A percentile compares a stretch with the other conserved stretches of the same genome.
Evolutionary conservation across 1,140 invertebrate genomes (phyloP).

Genomic region (Formica selysi): DNA sequence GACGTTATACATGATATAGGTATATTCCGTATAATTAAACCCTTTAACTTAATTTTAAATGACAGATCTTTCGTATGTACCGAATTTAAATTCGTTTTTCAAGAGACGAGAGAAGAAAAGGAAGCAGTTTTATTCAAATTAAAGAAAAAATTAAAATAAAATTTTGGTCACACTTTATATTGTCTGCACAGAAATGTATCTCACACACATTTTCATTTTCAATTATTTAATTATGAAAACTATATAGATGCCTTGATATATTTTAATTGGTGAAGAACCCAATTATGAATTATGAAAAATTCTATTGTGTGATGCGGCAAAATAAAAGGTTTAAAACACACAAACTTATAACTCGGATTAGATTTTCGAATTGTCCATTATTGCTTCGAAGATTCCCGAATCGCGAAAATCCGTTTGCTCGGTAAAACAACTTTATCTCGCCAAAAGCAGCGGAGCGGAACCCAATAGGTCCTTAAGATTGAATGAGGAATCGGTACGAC

Average conservation of each 20-base stretch:
- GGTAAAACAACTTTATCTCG: background rate
- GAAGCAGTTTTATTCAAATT: no score
- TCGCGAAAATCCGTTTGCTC: background rate
- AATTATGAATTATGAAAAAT: background rate
- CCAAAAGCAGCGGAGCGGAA: background rate
- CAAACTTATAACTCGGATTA: background rate
- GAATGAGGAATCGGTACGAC: constrained; percentile 19
- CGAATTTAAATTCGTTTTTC: background rate
- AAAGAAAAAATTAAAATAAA: no score
- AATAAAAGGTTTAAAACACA: background rate
- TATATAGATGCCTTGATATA: background rate
- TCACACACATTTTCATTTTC: background rate
- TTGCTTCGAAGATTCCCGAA: background rate
- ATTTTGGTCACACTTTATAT: no score
- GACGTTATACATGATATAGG: background rate
- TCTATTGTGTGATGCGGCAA: background rate
- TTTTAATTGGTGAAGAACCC: background rate
- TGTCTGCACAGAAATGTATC: no score
- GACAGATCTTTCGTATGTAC: background rate
- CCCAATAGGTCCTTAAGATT: background rate
- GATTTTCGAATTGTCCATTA: background rate
- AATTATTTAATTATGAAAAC: background rate
- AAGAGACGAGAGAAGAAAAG: background rate
- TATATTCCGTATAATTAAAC: background rate
- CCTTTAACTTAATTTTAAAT: constrained; percentile 1